phyloP scores from a whole-genome alignment of 1,140 invertebrate genomes.

The Stegodyphus mimosarum region DNA sequence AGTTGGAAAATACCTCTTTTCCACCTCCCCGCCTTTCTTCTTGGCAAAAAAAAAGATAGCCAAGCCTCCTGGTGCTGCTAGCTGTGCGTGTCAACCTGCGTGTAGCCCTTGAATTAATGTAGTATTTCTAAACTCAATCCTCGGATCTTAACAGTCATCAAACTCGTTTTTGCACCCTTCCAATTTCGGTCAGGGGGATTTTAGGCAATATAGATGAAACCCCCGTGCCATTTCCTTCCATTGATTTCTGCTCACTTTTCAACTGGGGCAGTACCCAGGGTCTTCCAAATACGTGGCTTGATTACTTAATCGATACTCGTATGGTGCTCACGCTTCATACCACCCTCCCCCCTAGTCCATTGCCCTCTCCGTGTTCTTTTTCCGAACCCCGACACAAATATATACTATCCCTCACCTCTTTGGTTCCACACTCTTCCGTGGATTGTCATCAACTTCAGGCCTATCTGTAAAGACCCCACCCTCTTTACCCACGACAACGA shows the following conservation, averaged over 20 bases:
- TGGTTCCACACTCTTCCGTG: conserved; percentile 31
- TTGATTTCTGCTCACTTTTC: conserved; percentile 62
- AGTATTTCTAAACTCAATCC: conserved; percentile 58
- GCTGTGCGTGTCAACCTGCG: conserved; percentile 40
- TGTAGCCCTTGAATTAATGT: conserved; percentile 60
- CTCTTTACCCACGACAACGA: neutral
- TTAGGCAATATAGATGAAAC: conserved; percentile 62
- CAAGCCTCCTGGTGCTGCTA: conserved; percentile 16
- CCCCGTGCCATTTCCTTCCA: conserved; percentile 60
- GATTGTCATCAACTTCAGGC: conserved; percentile 40
- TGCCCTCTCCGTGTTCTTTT: conserved; percentile 45
- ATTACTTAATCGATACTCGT: conserved; percentile 62
- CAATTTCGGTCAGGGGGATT: conserved; percentile 54
- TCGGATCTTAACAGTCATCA: conserved; percentile 57
- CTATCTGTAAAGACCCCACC: neutral
- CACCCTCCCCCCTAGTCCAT: conserved; percentile 12
- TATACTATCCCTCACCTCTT: conserved; percentile 51
- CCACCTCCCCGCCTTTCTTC: neutral
- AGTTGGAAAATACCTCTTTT: conserved; percentile 37
- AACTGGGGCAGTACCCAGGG: conserved; percentile 49
- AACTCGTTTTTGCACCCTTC: conserved; percentile 57
- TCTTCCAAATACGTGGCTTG: conserved; percentile 55
- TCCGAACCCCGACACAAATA: conserved; percentile 52
- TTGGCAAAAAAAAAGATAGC: conserved; percentile 30
- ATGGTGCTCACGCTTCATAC: conserved; percentile 24